Percentiles rank a stretch among this genome's conserved stretches.
phyloP scores from a whole-genome alignment of 92 coral and sea anemone genomes.

The Parazoanthus darwini region DNA sequence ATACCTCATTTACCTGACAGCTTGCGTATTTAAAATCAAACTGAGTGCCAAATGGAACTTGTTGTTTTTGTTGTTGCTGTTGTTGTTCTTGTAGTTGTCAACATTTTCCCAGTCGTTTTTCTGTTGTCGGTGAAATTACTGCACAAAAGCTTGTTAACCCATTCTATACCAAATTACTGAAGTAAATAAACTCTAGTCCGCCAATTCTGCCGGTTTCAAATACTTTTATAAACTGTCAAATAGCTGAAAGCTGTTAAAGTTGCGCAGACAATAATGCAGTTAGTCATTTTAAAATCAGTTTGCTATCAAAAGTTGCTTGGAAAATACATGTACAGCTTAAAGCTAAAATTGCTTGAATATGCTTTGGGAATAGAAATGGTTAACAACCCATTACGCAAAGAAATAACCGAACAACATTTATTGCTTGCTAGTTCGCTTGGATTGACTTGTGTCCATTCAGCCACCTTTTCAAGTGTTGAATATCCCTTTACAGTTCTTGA shows the following conservation, averaged over 20 bases:
- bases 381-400: neutral
- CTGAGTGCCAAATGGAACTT: no score
- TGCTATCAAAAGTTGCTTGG: neutral
- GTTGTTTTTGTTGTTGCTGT: no score
- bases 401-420: no score
- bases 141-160: neutral
- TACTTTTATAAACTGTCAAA: no score
- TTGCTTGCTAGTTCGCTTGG: neutral
- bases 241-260: neutral
- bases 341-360: neutral
- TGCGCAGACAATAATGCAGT: neutral
- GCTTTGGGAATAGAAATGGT: neutral
- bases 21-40: no score
- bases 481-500: neutral
- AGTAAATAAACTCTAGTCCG: neutral
- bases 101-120: neutral
- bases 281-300: no score
- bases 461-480: neutral
- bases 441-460: neutral
- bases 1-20: no score
- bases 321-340: neutral
- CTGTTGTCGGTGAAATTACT: no score
- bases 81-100: no score
- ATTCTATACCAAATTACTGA: neutral
- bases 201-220: neutral